Conservation (phyloP, 1,140 invertebrate species). For the Vanessa tameamea region DNA sequence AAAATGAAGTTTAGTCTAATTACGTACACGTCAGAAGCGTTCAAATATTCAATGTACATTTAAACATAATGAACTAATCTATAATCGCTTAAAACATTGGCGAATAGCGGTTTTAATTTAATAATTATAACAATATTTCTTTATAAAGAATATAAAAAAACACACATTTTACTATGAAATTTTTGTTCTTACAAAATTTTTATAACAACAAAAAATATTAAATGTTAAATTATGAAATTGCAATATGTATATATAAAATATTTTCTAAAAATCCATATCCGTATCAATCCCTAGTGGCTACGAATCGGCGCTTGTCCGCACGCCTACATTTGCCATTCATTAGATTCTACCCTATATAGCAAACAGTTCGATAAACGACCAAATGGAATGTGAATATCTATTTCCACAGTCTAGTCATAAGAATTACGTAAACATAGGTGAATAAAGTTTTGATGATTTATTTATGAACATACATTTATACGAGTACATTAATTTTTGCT, state of each 20-base stretch:
- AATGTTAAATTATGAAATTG: too few species aligned
- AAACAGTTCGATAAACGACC: constrained; percentile 57
- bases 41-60: too few species aligned
- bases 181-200: too few species aligned
- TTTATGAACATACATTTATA: neutral
- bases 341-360: constrained; percentile 64
- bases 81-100: too few species aligned
- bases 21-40: too few species aligned
- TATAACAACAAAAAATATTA: too few species aligned
- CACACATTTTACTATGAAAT: too few species aligned
- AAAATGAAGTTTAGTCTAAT: too few species aligned
- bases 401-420: constrained; percentile 39
- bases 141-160: too few species aligned
- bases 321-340: constrained; percentile 66
- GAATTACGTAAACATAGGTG: neutral
- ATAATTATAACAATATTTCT: too few species aligned
- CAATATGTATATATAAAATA: neutral
- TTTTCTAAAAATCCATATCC: neutral
- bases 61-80: too few species aligned
- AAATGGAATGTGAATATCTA: constrained; percentile 47
- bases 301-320: constrained; percentile 31
- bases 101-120: too few species aligned
- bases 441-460: neutral
- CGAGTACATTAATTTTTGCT: neutral
- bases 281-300: constrained; percentile 10